Percentiles rank a stretch among this genome's conserved stretches.
Evolutionary conservation across 2,888 invertebrate genomes (phyloP).

Genomic region (Epinotia brunnichana): DNA sequence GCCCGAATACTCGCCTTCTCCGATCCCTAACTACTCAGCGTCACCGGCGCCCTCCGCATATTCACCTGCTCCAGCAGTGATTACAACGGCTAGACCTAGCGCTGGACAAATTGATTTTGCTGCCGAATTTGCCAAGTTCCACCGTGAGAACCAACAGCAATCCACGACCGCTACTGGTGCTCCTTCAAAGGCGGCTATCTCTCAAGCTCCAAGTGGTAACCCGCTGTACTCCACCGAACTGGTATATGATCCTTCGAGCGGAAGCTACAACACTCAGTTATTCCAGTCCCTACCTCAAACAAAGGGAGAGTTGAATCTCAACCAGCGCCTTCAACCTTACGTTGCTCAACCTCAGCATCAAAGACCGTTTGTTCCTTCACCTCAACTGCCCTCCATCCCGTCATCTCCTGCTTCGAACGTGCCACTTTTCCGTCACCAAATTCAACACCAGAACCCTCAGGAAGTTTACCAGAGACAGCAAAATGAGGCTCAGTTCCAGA

Average conservation of each 20-base stretch:
- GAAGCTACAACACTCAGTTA: slow-evolving; percentile 90
- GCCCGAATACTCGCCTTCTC: slow-evolving; percentile 64
- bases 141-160: slow-evolving; percentile 84
- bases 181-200: slow-evolving; percentile 66
- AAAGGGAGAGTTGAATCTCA: slow-evolving; percentile 87
- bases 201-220: slow-evolving; percentile 78
- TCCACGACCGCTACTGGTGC: slow-evolving; percentile 76
- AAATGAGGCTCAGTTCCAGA: slow-evolving; percentile 84
- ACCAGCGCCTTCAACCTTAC: slow-evolving; percentile 89
- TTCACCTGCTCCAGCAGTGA: slow-evolving; percentile 63
- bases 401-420: slow-evolving; percentile 62
- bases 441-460: slow-evolving; percentile 74
- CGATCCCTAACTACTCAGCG: slow-evolving; percentile 56
- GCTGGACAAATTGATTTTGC: slow-evolving; percentile 86
- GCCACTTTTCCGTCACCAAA: slow-evolving; percentile 80
- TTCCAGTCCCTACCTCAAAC: slow-evolving; percentile 90
- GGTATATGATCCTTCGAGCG: slow-evolving; percentile 89
- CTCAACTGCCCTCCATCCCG: slow-evolving; percentile 80
- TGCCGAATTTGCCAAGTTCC: slow-evolving; percentile 89
- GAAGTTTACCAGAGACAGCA: slow-evolving; percentile 85
- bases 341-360: slow-evolving; percentile 85
- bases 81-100: slow-evolving; percentile 61
- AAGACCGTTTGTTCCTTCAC: slow-evolving; percentile 83
- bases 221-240: slow-evolving; percentile 91
- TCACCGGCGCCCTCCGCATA: slow-evolving; percentile 79